A percentile compares a stretch with the other conserved stretches of the same genome.
Conservation (phyloP, 2,113 vertebrate species). For the Percopsis transmontana region DNA sequence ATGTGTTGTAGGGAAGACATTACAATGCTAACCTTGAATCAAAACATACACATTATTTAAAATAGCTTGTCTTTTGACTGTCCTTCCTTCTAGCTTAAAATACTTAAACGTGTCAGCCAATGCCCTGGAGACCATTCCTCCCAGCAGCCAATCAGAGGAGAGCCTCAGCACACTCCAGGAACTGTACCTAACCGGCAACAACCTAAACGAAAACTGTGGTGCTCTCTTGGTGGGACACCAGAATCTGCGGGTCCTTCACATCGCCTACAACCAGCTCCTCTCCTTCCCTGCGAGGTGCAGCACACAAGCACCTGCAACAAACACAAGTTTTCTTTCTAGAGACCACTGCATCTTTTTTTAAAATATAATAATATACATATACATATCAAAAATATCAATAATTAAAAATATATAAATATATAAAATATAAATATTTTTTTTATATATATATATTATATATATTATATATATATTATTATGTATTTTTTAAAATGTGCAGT, state of each 20-base stretch:
- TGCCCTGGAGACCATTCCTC: slow-evolving; percentile 87
- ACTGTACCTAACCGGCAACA: slow-evolving; percentile 90
- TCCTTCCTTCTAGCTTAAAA: slow-evolving; percentile 83
- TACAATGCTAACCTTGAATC: background rate
- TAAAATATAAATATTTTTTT: no score
- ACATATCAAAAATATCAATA: no score
- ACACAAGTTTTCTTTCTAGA: background rate
- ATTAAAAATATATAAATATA: no score
- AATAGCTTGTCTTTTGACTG: slow-evolving; percentile 14
- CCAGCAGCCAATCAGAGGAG: slow-evolving; percentile 85
- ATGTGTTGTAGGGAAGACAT: background rate
- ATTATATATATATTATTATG: no score
- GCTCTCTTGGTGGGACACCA: slow-evolving; percentile 86
- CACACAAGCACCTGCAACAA: background rate
- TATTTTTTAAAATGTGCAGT: no score
- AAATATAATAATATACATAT: no score
- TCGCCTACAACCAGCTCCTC: slow-evolving; percentile 91
- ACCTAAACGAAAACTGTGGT: slow-evolving; percentile 88
- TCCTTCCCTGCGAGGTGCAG: slow-evolving; percentile 92
- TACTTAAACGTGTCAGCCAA: slow-evolving; percentile 95
- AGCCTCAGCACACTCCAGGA: slow-evolving; percentile 90
- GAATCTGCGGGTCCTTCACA: slow-evolving; percentile 87
- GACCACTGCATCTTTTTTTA: no score
- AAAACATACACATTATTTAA: background rate
- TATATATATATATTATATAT: no score